These are phyloP conservation scores for Apis cerana DNA, from an alignment of 1,140 invertebrate genomes.

Conservation along the genomic window DNA sequence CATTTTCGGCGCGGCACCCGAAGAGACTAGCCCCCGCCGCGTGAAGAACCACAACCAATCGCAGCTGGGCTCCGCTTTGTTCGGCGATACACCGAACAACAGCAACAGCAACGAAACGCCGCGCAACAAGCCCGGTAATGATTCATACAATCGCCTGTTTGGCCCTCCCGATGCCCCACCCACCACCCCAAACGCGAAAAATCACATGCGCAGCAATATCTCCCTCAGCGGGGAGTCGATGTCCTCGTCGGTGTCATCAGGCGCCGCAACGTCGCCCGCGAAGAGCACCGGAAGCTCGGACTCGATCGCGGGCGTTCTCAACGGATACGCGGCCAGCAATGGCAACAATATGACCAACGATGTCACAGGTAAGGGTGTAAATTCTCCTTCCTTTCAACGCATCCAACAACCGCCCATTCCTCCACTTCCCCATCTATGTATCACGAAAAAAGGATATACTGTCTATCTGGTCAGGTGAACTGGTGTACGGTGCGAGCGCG, in stretches of 20 bases:
- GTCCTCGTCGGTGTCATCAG: conserved; percentile 46
- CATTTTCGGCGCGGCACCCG: conserved; percentile 81
- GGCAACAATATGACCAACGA: conserved; percentile 71
- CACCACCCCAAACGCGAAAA: conserved; percentile 78
- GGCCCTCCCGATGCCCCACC: conserved; percentile 78
- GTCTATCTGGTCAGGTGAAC: conserved; percentile 32
- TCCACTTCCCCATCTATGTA: neutral
- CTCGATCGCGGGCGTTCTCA: conserved; percentile 67
- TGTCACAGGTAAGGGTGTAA: conserved; percentile 74
- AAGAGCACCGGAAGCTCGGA: conserved; percentile 75
- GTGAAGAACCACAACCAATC: conserved; percentile 76
- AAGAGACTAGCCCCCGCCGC: conserved; percentile 75
- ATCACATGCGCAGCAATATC: conserved; percentile 79
- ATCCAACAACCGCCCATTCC: conserved; percentile 1
- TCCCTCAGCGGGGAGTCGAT: conserved; percentile 69
- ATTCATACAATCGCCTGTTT: conserved; percentile 81
- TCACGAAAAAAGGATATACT: neutral
- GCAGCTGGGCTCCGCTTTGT: conserved; percentile 76
- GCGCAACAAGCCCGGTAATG: conserved; percentile 81
- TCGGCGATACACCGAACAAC: conserved; percentile 70
- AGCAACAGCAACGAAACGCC: conserved; percentile 67
- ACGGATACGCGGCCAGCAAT: conserved; percentile 71
- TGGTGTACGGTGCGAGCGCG: conserved; percentile 45
- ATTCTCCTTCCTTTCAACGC: conserved; percentile 5
- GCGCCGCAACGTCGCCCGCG: conserved; percentile 62